Evolutionary conservation across 35 echinoderm and acorn worm species (phyloP).

Genomic region (Ophiothrix spiculata): DNA sequence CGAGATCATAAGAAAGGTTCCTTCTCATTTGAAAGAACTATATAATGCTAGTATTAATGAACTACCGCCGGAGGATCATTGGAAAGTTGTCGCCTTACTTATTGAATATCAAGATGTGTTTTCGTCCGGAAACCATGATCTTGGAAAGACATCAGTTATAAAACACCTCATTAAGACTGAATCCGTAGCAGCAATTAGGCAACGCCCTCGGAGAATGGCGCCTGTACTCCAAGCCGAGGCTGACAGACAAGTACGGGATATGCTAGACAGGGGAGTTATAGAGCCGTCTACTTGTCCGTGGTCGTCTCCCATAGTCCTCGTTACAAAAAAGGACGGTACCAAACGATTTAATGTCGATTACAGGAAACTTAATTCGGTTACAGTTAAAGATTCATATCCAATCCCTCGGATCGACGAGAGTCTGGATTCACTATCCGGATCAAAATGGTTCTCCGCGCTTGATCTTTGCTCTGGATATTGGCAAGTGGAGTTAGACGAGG

Average conservation of each 20-base stretch:
- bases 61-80: background rate
- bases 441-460: slow-evolving; percentile 40
- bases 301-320: slow-evolving; percentile 3
- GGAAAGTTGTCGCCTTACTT: background rate
- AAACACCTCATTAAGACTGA: slow-evolving; percentile 12
- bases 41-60: background rate
- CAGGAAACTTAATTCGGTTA: slow-evolving; percentile 37
- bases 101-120: slow-evolving; percentile 16
- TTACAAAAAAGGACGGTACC: slow-evolving; percentile 50
- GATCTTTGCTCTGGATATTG: slow-evolving; percentile 66
- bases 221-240: background rate
- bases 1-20: background rate
- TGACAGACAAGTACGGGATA: slow-evolving; percentile 19
- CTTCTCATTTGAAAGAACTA: background rate
- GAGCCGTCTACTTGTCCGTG: slow-evolving; percentile 33
- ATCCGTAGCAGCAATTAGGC: background rate
- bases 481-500: slow-evolving; percentile 39
- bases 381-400: slow-evolving; percentile 19
- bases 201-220: background rate
- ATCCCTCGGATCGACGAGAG: slow-evolving; percentile 21
- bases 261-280: slow-evolving; percentile 28
- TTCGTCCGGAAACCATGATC: slow-evolving; percentile 6
- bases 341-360: slow-evolving; percentile 55
- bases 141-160: slow-evolving; percentile 17
- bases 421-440: slow-evolving; percentile 37